These are phyloP conservation scores for Lipophrys pholis DNA, from an alignment of 2,113 vertebrate species.

Conservation along the genomic window DNA sequence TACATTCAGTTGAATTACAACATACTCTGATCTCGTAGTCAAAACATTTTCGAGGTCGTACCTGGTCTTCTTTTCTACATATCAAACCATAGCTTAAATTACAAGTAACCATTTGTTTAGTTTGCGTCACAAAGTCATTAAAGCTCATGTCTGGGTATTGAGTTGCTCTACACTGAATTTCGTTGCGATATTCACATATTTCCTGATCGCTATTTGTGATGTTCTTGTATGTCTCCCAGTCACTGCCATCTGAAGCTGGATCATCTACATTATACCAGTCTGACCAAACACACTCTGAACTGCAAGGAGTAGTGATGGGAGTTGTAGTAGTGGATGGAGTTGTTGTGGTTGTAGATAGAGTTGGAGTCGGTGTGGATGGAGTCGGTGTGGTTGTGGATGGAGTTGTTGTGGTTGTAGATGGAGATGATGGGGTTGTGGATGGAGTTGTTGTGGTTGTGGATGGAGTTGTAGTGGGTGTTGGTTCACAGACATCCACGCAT, in stretches of 20 bases:
- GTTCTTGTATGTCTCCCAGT: constrained; percentile 73
- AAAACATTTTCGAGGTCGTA: neutral
- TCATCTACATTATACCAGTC: constrained; percentile 64
- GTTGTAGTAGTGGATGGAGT: neutral
- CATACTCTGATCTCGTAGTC: constrained; percentile 66
- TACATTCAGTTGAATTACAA: constrained; percentile 26
- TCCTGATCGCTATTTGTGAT: constrained; percentile 32
- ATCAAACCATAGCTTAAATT: constrained; percentile 30
- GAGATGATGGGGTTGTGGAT: neutral
- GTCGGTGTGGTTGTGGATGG: neutral
- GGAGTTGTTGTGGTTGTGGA: neutral
- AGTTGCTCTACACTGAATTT: constrained; percentile 41
- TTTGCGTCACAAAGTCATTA: neutral
- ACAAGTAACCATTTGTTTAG: constrained; percentile 48
- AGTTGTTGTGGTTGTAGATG: neutral
- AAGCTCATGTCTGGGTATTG: neutral
- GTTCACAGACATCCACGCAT: constrained; percentile 85
- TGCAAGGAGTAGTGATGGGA: constrained; percentile 19
- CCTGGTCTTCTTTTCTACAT: constrained; percentile 55
- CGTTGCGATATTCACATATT: constrained; percentile 30
- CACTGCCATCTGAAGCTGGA: constrained; percentile 16
- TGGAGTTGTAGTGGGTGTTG: neutral
- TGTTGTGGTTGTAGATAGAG: neutral
- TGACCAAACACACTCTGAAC: constrained; percentile 52
- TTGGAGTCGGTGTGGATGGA: neutral